Base-by-base conservation (phyloP, 2,113 vertebrate genomes). In the Psammodynastes pulverulentus region DNA sequence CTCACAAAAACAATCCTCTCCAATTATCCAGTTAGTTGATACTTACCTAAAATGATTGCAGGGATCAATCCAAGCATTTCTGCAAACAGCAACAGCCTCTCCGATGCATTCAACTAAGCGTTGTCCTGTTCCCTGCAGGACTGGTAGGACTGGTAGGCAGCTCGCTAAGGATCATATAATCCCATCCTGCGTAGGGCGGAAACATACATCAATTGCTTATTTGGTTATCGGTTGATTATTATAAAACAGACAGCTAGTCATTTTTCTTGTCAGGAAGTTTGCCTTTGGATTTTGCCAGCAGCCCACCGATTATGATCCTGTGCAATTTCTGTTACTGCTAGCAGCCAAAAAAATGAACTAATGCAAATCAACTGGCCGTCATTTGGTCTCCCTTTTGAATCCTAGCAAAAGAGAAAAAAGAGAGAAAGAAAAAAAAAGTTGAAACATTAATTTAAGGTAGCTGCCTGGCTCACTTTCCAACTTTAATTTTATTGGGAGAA, bases 51-150 rank as follows among this genome's bases (percentile, higher is more conserved):
- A 21, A 58, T 26, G 79, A 23, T 9, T 13, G 5, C 56, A 43
- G 72, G n/a, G 17, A 26, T 4, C 9, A 23, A 29, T 48, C 15
- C 24, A 23, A 89, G n/a, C 45, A 46, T 52, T 46, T 10, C 17
- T 90, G 39, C 54, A 90, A 45, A 49, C 48, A 53, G 17, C 34
- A 62, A 19, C 0, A 56, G 19, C 0, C 0, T 1, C 29, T 87
- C 5, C 26, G 46, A 39, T 23, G 4, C 23, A 52, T 23, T 49
- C 10, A 90, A 26, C 92, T 88, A 51, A 84, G 89, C 29, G 7
- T 29, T 84, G 67, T 9, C 0, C 13, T 0, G 9, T 43, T 90
- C 24, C 54, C 0, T 0, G 62, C 93, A 79, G n/a, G 5, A 90
- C n/a, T 34, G 86, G 58, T 5, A 23, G 5, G 19, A 79, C 62